Base-by-base conservation (phyloP, 1,140 invertebrate species). In the Delia radicum region DNA sequence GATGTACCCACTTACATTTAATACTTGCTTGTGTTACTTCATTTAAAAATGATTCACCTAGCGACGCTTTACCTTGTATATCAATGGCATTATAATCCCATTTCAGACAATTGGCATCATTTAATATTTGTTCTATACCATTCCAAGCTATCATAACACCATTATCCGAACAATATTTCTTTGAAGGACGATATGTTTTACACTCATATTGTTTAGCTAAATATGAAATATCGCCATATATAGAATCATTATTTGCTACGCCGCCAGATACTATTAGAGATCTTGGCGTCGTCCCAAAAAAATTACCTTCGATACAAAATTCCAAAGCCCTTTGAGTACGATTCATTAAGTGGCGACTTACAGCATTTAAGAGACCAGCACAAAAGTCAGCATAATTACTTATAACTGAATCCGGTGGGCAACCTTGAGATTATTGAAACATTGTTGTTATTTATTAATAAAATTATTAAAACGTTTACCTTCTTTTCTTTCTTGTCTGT, bases 141-240 rank as follows among this genome's bases (percentile, higher is more conserved):
- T 98, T 98, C 98, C 98, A 99, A 24, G 98, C 98, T 79, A 99
- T 96, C 98, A 99, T 99, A n/a, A 98, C 89, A 21, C 97, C 98
- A 91, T 99, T 99, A 86, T 99, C 98, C 3, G 95, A 97, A 83
- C 98, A 99, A 0, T 98, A 89, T 81, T 91, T 89, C n/a, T 93
- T 90, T 15, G 95, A 94, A 21, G 97, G 96, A 78, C 92, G 89
- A 61, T 90, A 89, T 21, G 93, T 89, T 79, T 88, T 88, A 80
- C 92, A 96, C 27, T 88, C 88, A 78, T 90, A 89, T 76, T 92
- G 87, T 4, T 89, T 77, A 81, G 94, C 94, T 62, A 98, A 80
- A 75, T 91, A 85, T 80, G 88, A 79, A 5, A 99, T 85, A 73
- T 90, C 89, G 76, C 89, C 87, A 65, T 90, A 90, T 18, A 99